Base-by-base conservation (phyloP, 2,797 vertebrate species). In the Clangula hyemalis region DNA sequence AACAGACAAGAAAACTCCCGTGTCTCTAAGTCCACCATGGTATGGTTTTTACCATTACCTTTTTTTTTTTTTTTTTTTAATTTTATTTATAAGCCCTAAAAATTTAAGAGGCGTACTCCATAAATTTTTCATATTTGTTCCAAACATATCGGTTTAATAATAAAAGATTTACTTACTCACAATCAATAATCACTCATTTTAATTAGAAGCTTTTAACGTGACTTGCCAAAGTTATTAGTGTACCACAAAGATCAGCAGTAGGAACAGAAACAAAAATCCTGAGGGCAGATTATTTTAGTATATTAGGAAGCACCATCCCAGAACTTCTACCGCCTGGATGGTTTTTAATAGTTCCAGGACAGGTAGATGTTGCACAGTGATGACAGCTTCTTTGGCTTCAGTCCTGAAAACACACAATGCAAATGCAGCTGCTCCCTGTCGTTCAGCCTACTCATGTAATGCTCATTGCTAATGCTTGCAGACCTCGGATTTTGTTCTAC, bases 201-300 rank as follows among this genome's bases (percentile, higher is more conserved):
- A 95, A 92, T 71, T 66, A 78, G 49, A 76, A 20, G 70, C 34
- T 94, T 91, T 58, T 43, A 87, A 58, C 9, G 1, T n/a, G 66
- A n/a, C 78, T 72, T 71, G 54, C 69, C 82, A 78, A 38, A 57
- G 43, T 54, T 84, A 68, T n/a, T 54, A 68, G 47, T 0, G 4
- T 60, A n/a, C 34, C 71, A 28, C 47, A 60, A 86, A 74, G 74
- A 85, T 57, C 81, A 24, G 69, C 28, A 76, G 66, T 7, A 93
- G 71, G 62, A 85, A 65, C 30, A 79, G 91, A 87, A 94, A 91
- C 47, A 81, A 64, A 89, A 96, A 80, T 36, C 93, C 89, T 2
- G 5, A 87, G 93, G 90, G 94, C 24, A 28, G 76, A 94, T 83
- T 92, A 91, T 95, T 96, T 86, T 94, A 93, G 56, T 2, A 2